Conservation (phyloP, 1,140 invertebrate genomes). For the Macrobrachium nipponense region DNA sequence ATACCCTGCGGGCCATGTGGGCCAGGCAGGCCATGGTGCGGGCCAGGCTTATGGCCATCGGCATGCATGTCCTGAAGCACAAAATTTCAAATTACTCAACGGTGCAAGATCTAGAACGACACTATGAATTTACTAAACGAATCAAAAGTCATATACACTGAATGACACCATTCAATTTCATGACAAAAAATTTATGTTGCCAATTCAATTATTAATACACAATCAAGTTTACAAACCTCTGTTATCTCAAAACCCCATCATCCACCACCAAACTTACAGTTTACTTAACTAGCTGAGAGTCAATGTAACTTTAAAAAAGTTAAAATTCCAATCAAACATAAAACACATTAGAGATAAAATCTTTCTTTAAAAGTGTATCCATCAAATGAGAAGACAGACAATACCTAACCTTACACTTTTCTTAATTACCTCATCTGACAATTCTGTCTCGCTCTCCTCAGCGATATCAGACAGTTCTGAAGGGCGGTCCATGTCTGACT, state of each 20-base stretch:
- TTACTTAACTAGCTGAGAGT: too few relatives aligned
- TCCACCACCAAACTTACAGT: too few relatives aligned
- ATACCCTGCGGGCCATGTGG: conserved; percentile 54
- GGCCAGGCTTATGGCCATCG: conserved; percentile 53
- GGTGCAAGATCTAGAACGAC: too few relatives aligned
- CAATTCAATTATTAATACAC: too few relatives aligned
- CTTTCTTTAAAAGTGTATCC: too few relatives aligned
- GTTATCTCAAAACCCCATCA: conserved; percentile 10
- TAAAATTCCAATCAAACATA: too few relatives aligned
- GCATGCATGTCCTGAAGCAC: conserved; percentile 36
- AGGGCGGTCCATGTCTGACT: conserved; percentile 65
- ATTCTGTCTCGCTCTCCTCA: conserved; percentile 69
- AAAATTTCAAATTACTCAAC: too few relatives aligned
- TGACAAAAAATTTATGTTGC: background rate
- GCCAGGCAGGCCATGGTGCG: conserved; percentile 68
- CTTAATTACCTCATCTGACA: conserved; percentile 65
- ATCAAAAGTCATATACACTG: background rate
- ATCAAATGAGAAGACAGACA: background rate
- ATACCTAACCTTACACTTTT: background rate
- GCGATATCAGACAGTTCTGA: conserved; percentile 72
- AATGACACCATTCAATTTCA: background rate
- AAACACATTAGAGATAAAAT: too few relatives aligned
- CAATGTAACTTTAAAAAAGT: too few relatives aligned
- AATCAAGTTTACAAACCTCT: too few relatives aligned
- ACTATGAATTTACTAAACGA: conserved; percentile 10